Evolutionary conservation across 2,113 vertebrate genomes (phyloP).

Genomic region (Melanerpes formicivorus): DNA sequence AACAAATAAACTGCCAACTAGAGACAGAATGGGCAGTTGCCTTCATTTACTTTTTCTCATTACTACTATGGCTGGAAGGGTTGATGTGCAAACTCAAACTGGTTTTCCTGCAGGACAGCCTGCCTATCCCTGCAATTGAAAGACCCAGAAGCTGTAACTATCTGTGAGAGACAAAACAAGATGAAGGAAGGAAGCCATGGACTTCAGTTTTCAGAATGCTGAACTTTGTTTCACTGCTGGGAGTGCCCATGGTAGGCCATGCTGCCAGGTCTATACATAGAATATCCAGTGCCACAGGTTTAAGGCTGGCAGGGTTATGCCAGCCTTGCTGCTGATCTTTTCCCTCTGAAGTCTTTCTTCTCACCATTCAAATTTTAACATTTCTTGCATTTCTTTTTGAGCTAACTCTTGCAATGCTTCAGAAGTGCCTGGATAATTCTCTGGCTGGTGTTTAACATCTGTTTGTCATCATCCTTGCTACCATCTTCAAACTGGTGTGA

Average conservation of each 20-base stretch:
- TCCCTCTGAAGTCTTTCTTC: neutral
- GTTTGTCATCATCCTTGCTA: neutral
- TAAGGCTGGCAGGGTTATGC: neutral
- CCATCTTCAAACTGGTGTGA: neutral
- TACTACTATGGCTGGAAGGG: neutral
- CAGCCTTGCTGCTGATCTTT: neutral
- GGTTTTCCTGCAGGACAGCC: neutral
- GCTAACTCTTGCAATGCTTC: neutral
- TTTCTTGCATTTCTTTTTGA: neutral
- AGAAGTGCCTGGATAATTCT: neutral
- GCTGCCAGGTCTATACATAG: neutral
- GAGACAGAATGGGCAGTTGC: neutral
- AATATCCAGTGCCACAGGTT: too few relatives aligned
- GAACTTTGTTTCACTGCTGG: neutral
- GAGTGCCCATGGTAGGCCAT: accelerated
- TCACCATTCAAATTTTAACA: neutral
- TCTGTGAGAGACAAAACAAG: neutral
- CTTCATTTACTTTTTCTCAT: neutral
- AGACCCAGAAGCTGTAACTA: neutral
- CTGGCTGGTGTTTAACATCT: neutral
- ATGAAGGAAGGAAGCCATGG: neutral
- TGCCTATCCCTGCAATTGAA: neutral
- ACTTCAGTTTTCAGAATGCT: neutral
- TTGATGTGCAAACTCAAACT: neutral
- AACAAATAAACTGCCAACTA: neutral